Evolutionary conservation across 2,797 vertebrate genomes (phyloP), one percentile per base, ranked within the genome.

Genomic region (Setipinna tenuifilis): DNA sequence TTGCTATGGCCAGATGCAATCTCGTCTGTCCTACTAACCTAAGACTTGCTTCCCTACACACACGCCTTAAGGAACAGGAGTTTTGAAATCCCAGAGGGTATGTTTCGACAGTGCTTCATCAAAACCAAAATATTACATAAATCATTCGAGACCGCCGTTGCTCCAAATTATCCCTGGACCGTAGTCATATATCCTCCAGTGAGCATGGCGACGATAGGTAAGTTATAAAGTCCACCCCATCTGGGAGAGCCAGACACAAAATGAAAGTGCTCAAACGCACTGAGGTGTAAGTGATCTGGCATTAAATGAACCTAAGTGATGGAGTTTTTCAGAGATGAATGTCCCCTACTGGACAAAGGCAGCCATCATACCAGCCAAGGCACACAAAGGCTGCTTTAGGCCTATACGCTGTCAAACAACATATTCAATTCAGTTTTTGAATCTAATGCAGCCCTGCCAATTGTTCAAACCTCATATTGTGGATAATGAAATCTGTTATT

Each of bases 1-100:
- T 78, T 78, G 71, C 71, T 44, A n/a, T 78, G 31, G 71, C 35
- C 71, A 78, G 71, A 78, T 78, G 71, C 71, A 78, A 78, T 78
- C 71, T 78, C 17, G 17, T 21, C 71, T 78, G 71, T 78, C 81
- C 81, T 58, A 82, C 54, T 58, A 82, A 50, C 46, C 81, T 25
- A 19, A 58, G 46, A 78, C 71, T 78, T 44, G 35, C 71, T 78
- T 78, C 71, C 41, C 71, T 44, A 75, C 68, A 68, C 62, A 68
- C 62, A 78, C 71, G 16, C 71, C 19, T 78, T 7, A 78, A 78
- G 71, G 71, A 44, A 21, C 35, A 44, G 17, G 35, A 78, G 71
- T 44, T 78, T 44, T 17, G 0, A 78, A 78, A 44, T 78, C 71
- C 71, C 71, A 44, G 41, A 44, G 71, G 71, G 16, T 31, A 71